Evolutionary conservation across 2,113 vertebrate species (phyloP), one percentile per base, ranked within the genome.

Genomic region (Fulica atra): DNA sequence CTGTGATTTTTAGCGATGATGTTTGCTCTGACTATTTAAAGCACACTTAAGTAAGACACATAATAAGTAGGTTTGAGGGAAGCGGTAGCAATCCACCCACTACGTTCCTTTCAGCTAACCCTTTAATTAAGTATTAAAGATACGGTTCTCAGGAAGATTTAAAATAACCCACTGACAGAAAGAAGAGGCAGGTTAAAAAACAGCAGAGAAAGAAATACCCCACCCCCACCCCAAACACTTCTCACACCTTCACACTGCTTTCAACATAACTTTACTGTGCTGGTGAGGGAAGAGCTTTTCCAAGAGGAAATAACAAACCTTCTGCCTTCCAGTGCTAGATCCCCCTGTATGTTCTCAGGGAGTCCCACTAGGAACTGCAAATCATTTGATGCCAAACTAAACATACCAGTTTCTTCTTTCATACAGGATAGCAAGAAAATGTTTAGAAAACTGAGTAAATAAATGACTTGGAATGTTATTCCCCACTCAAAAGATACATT

Each of bases 101-200:
- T 65, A 89, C 0, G 16, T 66, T 96, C 84, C 92, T 95, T 96
- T 93, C 69, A 93, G 86, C 95, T 86, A 96, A 92, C 91, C 91
- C 91, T 93, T 96, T 96, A 93, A 97, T 96, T 96, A 95, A 96
- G 84, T 95, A 97, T 96, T 95, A 96, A 96, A 94, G 88, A 96
- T 95, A 94, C 0, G 59, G 83, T 93, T 96, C 92, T 96, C 86
- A 82, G 93, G 93, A 95, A 93, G 92, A 74, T 94, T 96, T 90
- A 92, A 96, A 97, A 96, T 93, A 96, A 94, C 81, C 78, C 66
- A 91, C 69, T 76, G 88, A 78, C 72, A 92, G 82, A 61, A 89
- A 93, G 94, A 92, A 79, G 57, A 87, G 68, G 44, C 59, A 93
- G 68, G 70, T 89, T 95, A 94, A 96, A 96, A 90, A 93, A 20